phyloP scores from a whole-genome alignment of 2,797 vertebrate genomes.

The Gallinago stenura region DNA sequence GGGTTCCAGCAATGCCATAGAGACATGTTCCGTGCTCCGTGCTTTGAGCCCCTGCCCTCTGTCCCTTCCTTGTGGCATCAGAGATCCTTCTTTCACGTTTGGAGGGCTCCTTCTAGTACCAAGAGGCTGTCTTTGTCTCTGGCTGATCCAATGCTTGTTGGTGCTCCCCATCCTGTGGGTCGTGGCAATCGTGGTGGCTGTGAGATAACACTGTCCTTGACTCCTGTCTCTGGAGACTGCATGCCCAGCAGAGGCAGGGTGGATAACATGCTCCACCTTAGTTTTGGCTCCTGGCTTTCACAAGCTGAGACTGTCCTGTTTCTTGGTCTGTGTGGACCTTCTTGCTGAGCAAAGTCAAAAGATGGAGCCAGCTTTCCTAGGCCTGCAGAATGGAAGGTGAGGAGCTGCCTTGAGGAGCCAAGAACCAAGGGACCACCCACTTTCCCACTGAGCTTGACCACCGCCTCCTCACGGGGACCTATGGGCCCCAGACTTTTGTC shows the following conservation, averaged over 20 bases:
- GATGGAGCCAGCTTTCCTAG: not conserved
- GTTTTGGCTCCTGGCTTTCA: not conserved
- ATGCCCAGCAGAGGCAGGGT: not conserved
- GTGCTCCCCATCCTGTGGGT: not conserved
- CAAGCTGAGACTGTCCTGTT: not conserved
- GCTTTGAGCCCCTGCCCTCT: not conserved
- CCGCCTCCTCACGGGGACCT: accelerated
- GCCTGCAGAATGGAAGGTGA: not conserved
- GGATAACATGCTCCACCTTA: accelerated
- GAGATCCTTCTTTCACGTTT: not conserved
- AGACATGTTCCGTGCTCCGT: not conserved
- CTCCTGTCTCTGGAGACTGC: not conserved
- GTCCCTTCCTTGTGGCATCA: not conserved
- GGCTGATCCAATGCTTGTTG: not conserved
- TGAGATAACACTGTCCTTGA: not conserved
- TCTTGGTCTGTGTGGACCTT: not conserved
- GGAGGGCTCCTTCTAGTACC: not conserved
- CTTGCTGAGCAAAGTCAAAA: not conserved
- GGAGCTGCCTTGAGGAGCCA: not conserved
- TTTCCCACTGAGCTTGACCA: not conserved
- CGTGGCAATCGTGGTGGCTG: not conserved
- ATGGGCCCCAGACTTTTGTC: not conserved
- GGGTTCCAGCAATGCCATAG: not conserved
- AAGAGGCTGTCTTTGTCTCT: not conserved
- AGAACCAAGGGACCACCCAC: not conserved